phyloP scores from a whole-genome alignment of 2,888 invertebrate species.

The Agrenia bidenticulata region DNA sequence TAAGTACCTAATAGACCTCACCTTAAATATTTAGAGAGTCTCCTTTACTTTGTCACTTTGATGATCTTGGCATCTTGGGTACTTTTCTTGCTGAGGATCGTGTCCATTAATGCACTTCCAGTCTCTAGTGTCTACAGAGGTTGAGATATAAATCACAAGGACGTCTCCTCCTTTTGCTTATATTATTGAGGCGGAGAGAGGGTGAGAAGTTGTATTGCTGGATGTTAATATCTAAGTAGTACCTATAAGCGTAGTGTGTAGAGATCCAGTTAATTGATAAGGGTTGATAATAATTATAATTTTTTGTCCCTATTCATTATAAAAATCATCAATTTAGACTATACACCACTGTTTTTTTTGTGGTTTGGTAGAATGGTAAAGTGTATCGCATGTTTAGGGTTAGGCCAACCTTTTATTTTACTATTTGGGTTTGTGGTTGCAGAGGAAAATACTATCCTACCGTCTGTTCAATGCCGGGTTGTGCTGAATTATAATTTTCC shows the following conservation, averaged over 20 bases:
- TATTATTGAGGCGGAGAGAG: constrained; percentile 15
- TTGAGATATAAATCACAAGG: too few species aligned
- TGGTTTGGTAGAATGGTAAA: too few species aligned
- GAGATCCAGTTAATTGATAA: constrained; percentile 22
- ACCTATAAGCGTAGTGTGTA: not conserved
- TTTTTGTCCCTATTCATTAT: constrained; percentile 32
- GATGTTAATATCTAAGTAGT: constrained; percentile 17
- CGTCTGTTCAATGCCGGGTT: too few species aligned
- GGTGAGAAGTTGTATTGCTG: constrained; percentile 8
- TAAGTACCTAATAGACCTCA: constrained; percentile 17
- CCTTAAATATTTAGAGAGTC: not conserved
- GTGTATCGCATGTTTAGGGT: not conserved
- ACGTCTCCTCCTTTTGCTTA: constrained; percentile 12
- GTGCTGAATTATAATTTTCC: too few species aligned
- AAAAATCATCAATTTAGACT: constrained; percentile 32
- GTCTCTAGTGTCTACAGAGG: too few species aligned
- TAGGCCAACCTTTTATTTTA: too few species aligned
- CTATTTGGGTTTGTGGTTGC: not conserved
- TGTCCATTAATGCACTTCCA: not conserved
- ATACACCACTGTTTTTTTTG: too few species aligned
- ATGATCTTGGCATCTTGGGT: constrained; percentile 13
- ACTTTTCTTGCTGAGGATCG: not conserved
- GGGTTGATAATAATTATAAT: constrained; percentile 37
- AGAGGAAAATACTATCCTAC: too few species aligned
- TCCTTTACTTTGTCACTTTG: constrained; percentile 1